Conservation (phyloP, 2,797 vertebrate species). For the Clamator glandarius region DNA sequence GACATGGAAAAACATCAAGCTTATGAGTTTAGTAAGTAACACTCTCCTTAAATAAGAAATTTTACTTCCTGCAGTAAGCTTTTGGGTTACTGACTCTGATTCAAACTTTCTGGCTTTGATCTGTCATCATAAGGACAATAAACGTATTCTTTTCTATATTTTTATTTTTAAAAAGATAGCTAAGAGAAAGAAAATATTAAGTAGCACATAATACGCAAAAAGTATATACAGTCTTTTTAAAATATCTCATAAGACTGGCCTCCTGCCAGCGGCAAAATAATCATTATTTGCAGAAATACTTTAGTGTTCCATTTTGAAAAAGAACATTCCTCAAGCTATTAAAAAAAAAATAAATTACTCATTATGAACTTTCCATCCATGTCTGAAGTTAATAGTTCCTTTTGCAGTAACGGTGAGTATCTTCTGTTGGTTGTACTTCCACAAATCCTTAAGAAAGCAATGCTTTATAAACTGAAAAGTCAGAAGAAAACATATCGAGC, state of each 20-base stretch:
- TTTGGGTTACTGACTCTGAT: not conserved
- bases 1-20: not conserved
- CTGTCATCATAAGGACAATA: not conserved
- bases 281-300: not conserved
- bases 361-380: not conserved
- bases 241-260: not conserved
- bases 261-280: not conserved
- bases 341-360: not conserved
- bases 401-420: not conserved
- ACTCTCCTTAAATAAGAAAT: not conserved
- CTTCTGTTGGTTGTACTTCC: not conserved
- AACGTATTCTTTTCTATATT: not conserved
- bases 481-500: not conserved
- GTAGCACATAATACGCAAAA: not conserved
- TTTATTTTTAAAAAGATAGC: not conserved
- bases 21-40: not conserved
- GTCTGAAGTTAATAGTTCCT: not conserved
- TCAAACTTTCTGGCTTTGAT: not conserved
- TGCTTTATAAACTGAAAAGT: not conserved
- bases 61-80: not conserved
- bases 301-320: not conserved
- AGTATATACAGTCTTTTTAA: not conserved
- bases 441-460: not conserved
- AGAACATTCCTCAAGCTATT: not conserved
- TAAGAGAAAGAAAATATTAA: not conserved